Percentiles rank a stretch among this genome's conserved stretches.
Conservation (phyloP, 2,797 vertebrate species). For the Enoplosus armatus region DNA sequence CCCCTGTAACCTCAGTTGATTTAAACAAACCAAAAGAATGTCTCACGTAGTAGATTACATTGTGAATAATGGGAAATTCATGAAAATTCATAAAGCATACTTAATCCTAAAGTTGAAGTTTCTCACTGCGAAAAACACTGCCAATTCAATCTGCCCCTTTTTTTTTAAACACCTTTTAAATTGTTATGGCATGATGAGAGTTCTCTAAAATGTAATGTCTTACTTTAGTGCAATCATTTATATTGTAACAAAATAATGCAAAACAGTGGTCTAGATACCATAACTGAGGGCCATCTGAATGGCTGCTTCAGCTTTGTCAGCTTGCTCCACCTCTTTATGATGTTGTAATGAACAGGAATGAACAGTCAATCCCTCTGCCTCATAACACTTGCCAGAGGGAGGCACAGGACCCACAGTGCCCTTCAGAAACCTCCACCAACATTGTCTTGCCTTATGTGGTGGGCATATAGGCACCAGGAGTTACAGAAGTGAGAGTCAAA, state of each 20-base stretch:
- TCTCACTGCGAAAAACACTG: neutral
- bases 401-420: conserved; percentile 50
- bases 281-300: neutral
- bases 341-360: conserved; percentile 70
- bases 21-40: neutral
- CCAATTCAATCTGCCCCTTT: neutral
- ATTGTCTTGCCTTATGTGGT: conserved; percentile 52
- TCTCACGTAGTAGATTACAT: too few relatives aligned
- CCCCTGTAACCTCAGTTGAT: neutral
- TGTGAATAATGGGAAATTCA: neutral
- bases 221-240: neutral
- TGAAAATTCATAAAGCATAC: neutral
- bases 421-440: conserved; percentile 62
- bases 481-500: conserved; percentile 31
- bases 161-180: neutral
- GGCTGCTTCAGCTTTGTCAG: conserved; percentile 26
- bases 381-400: conserved; percentile 54
- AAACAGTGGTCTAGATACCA: neutral
- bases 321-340: conserved; percentile 78
- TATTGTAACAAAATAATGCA: neutral
- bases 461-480: conserved; percentile 17
- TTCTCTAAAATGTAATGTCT: neutral
- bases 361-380: conserved; percentile 70
- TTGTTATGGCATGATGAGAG: neutral
- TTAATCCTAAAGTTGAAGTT: neutral